Conservation (phyloP, 1,140 invertebrate species). For the Octopus sinensis region DNA sequence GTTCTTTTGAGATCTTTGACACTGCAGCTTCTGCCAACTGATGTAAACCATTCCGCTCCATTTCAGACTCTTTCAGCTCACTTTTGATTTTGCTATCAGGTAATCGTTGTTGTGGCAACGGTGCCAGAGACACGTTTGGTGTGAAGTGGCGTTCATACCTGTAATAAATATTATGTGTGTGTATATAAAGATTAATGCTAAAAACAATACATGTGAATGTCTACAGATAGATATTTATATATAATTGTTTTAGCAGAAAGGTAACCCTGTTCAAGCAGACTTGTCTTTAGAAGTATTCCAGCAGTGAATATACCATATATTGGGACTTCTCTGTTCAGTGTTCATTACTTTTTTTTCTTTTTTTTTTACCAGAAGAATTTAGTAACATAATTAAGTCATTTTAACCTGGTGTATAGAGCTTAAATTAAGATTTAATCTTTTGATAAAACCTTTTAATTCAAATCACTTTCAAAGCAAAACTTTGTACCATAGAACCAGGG, state of each 20-base stretch:
- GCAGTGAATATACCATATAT: no score
- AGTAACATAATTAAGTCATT: no score
- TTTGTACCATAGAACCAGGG: no score
- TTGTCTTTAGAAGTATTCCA: no score
- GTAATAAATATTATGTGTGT: neutral
- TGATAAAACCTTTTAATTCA: no score
- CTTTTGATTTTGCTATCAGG: constrained; percentile 26
- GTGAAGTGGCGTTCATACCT: constrained; percentile 54
- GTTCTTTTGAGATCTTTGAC: neutral
- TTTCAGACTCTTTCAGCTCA: constrained; percentile 14
- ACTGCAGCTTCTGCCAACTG: neutral
- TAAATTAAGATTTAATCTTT: no score
- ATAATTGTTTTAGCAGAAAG: neutral
- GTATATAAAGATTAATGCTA: no score
- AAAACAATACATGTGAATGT: neutral
- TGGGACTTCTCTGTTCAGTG: no score
- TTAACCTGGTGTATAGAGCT: no score
- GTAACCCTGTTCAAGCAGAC: neutral
- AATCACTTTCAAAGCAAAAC: no score
- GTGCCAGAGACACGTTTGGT: constrained; percentile 53
- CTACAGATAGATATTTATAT: neutral
- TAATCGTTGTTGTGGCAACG: constrained; percentile 32
- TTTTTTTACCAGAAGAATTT: no score
- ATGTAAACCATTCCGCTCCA: neutral
- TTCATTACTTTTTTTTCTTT: no score